Conservation (phyloP, 2,797 vertebrate species). For the Coendou prehensilis region DNA sequence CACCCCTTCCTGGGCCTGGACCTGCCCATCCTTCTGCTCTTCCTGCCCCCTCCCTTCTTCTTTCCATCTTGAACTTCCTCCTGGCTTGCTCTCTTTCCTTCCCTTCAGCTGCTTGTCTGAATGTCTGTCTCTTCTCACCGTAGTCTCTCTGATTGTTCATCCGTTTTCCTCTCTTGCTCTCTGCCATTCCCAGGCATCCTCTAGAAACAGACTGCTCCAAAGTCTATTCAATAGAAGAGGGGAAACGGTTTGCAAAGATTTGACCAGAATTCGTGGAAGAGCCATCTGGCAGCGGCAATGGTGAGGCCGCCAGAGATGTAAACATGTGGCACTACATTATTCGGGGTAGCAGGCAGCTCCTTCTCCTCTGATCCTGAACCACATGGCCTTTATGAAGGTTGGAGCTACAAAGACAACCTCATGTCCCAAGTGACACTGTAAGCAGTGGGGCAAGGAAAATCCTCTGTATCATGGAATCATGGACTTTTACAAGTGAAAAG, state of each 20-base stretch:
- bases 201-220: constrained; percentile 71
- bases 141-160: background rate
- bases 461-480: background rate
- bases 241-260: constrained; percentile 73
- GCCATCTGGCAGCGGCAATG: background rate
- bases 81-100: background rate
- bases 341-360: background rate
- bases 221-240: constrained; percentile 73
- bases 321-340: rapidly evolving
- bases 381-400: background rate
- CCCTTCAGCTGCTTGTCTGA: background rate
- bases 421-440: background rate
- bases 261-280: constrained; percentile 32
- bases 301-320: background rate
- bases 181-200: constrained; percentile 77
- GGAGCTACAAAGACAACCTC: background rate
- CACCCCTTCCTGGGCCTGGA: background rate
- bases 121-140: background rate
- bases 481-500: background rate
- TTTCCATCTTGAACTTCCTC: background rate
- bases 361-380: background rate
- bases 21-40: background rate
- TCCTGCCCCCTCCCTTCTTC: background rate
- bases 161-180: background rate
- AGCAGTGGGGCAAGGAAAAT: background rate